These are phyloP conservation scores for Drosophila oshimai DNA, from an alignment of 1,140 invertebrate species.

Conservation along the genomic window DNA sequence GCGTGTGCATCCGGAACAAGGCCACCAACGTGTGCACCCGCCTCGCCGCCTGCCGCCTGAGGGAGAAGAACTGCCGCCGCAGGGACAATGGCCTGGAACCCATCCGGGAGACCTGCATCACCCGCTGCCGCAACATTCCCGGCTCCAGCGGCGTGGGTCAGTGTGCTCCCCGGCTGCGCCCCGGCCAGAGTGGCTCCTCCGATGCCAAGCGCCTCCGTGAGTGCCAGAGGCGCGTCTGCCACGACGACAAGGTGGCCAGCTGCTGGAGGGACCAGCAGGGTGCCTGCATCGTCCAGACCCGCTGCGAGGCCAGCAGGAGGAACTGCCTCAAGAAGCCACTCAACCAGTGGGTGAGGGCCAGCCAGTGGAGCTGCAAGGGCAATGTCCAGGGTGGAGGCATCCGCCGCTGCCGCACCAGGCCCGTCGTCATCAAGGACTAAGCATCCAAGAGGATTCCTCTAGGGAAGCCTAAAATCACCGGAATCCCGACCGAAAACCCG, in stretches of 20 bases:
- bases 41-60: slow-evolving; percentile 42
- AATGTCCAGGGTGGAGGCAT: slow-evolving; percentile 5
- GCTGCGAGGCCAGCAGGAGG: slow-evolving; percentile 26
- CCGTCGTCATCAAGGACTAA: slow-evolving; percentile 21
- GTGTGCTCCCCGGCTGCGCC: slow-evolving; percentile 10
- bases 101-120: not conserved
- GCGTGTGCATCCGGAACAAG: slow-evolving; percentile 37
- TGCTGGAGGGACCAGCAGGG: slow-evolving; percentile 29
- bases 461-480: too few relatives aligned
- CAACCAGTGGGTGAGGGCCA: slow-evolving; percentile 28
- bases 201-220: slow-evolving; percentile 5
- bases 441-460: not conserved
- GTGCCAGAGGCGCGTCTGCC: slow-evolving; percentile 24
- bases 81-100: slow-evolving; percentile 17
- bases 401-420: slow-evolving; percentile 6
- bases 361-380: slow-evolving; percentile 9
- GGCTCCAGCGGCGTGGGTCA: slow-evolving; percentile 30
- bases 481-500: not conserved
- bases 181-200: not conserved
- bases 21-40: slow-evolving; percentile 52
- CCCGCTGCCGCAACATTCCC: slow-evolving; percentile 31
- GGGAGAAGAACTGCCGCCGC: slow-evolving; percentile 57
- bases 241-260: slow-evolving; percentile 28
- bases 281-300: slow-evolving; percentile 21
- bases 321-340: slow-evolving; percentile 9